Percentiles rank a stretch among this genome's conserved stretches.
Conservation (phyloP, 2,888 invertebrate genomes). For the Harpalus rubripes region DNA sequence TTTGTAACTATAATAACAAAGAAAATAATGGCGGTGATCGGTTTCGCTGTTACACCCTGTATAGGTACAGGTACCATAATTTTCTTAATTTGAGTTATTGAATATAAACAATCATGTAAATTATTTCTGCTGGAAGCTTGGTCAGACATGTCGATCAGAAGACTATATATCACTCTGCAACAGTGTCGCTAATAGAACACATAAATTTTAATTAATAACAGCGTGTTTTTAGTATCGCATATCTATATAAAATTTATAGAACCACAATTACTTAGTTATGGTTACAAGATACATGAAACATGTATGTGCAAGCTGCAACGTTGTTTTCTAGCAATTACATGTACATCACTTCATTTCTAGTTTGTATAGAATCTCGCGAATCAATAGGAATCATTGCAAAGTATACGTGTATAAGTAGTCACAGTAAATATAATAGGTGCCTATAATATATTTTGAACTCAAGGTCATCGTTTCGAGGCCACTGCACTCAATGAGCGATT, state of each 20-base stretch:
- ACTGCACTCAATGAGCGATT: slow-evolving; percentile 56
- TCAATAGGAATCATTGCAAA: slow-evolving; percentile 35
- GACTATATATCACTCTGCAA: too few species aligned
- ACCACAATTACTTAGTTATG: not conserved
- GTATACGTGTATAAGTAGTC: slow-evolving; percentile 43
- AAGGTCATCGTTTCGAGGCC: slow-evolving; percentile 55
- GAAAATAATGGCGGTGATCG: too few species aligned
- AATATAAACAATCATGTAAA: too few species aligned
- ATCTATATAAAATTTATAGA: not conserved
- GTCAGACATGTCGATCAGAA: too few species aligned
- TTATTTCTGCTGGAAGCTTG: too few species aligned
- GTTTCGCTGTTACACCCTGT: too few species aligned
- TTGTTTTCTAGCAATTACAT: not conserved
- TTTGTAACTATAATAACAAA: too few species aligned
- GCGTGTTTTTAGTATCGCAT: not conserved
- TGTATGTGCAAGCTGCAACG: not conserved
- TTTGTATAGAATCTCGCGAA: not conserved
- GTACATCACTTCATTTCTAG: not conserved
- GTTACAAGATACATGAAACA: not conserved
- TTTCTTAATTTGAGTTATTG: too few species aligned
- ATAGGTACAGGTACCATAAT: too few species aligned
- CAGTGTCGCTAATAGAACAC: not conserved
- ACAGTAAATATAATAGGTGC: slow-evolving; percentile 53
- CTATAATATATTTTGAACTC: slow-evolving; percentile 44
- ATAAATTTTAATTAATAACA: slow-evolving; percentile 1